Conservation (phyloP, 2,888 invertebrate species). For the Lasioglossum villosulum region DNA sequence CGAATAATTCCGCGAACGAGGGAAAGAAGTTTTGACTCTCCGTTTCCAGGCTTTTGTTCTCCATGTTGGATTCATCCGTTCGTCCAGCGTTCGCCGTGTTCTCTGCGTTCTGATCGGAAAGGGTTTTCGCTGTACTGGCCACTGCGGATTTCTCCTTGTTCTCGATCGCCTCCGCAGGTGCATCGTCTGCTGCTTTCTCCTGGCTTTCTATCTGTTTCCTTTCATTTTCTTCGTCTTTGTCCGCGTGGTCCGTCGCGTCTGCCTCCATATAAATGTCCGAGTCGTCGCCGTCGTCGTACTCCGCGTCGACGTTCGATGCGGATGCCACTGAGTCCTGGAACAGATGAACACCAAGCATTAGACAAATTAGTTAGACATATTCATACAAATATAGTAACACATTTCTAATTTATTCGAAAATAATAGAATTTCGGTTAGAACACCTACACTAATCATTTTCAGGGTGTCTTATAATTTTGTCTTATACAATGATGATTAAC, state of each 20-base stretch:
- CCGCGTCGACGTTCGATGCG: conserved; percentile 77
- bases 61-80: conserved; percentile 6
- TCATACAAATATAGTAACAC: no score
- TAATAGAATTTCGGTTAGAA: no score
- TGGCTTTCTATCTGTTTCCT: background rate
- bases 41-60: conserved; percentile 86
- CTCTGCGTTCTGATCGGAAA: conserved; percentile 58
- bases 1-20: conserved; percentile 89
- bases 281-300: conserved; percentile 84
- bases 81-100: conserved; percentile 46
- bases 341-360: background rate
- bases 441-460: no score
- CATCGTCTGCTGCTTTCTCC: conserved; percentile 18
- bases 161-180: conserved; percentile 6
- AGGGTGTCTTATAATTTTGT: no score
- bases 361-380: no score
- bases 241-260: conserved; percentile 70
- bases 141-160: conserved; percentile 18
- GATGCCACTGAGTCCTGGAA: conserved; percentile 81
- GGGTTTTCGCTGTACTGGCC: background rate
- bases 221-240: conserved; percentile 34
- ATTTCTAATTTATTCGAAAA: no score
- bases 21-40: conserved; percentile 91
- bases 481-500: background rate
- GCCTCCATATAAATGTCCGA: conserved; percentile 85